A percentile compares a stretch with the other conserved stretches of the same genome.
Evolutionary conservation across 2,113 vertebrate species (phyloP).

Genomic region (Nothobranchius furzeri): DNA sequence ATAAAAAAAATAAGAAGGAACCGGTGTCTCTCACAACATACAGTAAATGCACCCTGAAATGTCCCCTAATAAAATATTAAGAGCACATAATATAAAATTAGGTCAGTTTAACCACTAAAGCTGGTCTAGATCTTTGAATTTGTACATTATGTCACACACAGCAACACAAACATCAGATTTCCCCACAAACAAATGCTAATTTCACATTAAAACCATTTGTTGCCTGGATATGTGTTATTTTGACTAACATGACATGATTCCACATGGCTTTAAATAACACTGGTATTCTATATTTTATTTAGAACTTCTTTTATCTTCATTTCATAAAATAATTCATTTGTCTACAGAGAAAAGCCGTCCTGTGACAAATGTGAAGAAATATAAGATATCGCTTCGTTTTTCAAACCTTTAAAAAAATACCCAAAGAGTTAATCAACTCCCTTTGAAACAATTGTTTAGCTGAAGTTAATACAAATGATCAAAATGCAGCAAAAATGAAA

Average conservation of each 20-base stretch:
- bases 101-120: slow-evolving; percentile 33
- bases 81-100: slow-evolving; percentile 56
- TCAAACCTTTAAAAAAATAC: neutral
- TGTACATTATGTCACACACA: slow-evolving; percentile 49
- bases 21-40: slow-evolving; percentile 46
- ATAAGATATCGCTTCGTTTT: neutral
- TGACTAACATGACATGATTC: slow-evolving; percentile 6
- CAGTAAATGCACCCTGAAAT: slow-evolving; percentile 60
- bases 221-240: neutral
- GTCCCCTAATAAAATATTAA: slow-evolving; percentile 48
- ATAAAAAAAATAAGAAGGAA: slow-evolving; percentile 45
- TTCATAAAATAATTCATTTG: slow-evolving; percentile 32
- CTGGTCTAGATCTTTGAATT: slow-evolving; percentile 38
- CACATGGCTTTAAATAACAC: neutral
- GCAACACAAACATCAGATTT: slow-evolving; percentile 36
- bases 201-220: slow-evolving; percentile 3
- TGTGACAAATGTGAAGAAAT: too few relatives aligned
- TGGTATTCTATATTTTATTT: too few relatives aligned
- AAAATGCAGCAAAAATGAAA: neutral
- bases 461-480: slow-evolving; percentile 10
- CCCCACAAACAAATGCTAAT: slow-evolving; percentile 35
- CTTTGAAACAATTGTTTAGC: slow-evolving; percentile 47
- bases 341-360: slow-evolving; percentile 26
- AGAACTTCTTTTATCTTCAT: too few relatives aligned
- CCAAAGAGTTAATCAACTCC: slow-evolving; percentile 34